phyloP scores from a whole-genome alignment of 2,797 vertebrate genomes.

The Micropoecilia bifurca region DNA sequence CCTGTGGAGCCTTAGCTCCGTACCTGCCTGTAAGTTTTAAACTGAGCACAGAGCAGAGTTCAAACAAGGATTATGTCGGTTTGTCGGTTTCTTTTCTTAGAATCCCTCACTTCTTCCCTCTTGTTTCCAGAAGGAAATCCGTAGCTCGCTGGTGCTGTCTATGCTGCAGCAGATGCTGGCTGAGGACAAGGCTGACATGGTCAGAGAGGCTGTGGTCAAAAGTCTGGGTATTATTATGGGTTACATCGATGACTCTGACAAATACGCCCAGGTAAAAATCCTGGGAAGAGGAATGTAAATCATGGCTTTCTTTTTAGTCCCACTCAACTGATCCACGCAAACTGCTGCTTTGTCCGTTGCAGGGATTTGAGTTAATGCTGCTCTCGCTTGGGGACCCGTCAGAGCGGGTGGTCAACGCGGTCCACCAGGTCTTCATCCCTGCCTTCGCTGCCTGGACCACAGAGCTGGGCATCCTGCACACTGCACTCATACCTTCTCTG shows the following conservation, averaged over 20 bases:
- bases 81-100: background rate
- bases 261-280: constrained; percentile 91
- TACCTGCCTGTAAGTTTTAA: constrained; percentile 93
- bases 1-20: constrained; percentile 96
- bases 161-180: constrained; percentile 99
- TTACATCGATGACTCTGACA: constrained; percentile 97
- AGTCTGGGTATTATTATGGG: constrained; percentile 98
- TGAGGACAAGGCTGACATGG: constrained; percentile 98
- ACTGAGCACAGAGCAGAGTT: background rate
- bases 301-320: background rate
- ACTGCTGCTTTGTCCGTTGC: constrained; percentile 49
- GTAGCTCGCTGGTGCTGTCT: constrained; percentile 96
- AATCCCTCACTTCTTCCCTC: constrained; percentile 4
- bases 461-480: constrained; percentile 92
- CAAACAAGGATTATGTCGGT: background rate
- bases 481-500: constrained; percentile 93
- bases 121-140: constrained; percentile 92
- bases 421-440: constrained; percentile 98
- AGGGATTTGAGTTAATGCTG: constrained; percentile 97
- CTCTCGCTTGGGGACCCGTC: constrained; percentile 96
- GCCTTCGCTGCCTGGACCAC: constrained; percentile 98
- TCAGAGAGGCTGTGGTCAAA: constrained; percentile 98
- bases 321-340: too few species aligned
- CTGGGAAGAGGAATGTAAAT: background rate
- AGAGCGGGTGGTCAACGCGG: constrained; percentile 93